These are phyloP conservation scores for Malacosoma neustria DNA, from an alignment of 2,888 invertebrate genomes.

Conservation along the genomic window DNA sequence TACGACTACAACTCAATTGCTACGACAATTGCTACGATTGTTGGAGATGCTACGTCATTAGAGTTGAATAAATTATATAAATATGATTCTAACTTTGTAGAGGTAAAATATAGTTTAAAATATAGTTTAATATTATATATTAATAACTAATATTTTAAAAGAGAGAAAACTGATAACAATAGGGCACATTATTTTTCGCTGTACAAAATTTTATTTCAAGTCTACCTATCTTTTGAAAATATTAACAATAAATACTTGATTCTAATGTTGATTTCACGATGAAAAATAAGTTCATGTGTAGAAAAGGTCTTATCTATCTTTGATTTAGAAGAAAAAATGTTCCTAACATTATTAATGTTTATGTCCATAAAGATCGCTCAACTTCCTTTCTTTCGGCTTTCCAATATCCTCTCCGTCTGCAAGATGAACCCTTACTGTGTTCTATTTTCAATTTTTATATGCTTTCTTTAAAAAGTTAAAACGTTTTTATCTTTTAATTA, in stretches of 20 bases:
- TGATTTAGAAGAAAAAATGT: neutral
- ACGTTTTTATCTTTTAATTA: too few species aligned
- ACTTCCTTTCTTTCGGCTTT: constrained; percentile 12
- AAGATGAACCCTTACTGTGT: neutral
- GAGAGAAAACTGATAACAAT: too few species aligned
- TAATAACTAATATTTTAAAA: too few species aligned
- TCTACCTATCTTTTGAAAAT: too few species aligned
- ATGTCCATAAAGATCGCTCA: constrained; percentile 15
- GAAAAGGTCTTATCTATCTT: too few species aligned
- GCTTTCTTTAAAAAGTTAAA: too few species aligned
- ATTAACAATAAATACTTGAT: too few species aligned
- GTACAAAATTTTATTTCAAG: too few species aligned
- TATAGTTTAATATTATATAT: too few species aligned
- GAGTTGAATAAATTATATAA: neutral
- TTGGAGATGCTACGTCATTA: neutral
- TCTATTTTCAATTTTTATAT: neutral
- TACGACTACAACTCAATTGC: neutral
- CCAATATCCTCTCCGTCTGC: constrained; percentile 10
- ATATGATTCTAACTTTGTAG: neutral
- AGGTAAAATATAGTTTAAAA: neutral
- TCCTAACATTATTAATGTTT: neutral
- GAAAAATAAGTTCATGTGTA: too few species aligned
- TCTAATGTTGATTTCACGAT: too few species aligned
- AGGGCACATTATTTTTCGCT: too few species aligned
- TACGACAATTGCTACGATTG: constrained; percentile 1